These are phyloP conservation scores for Rhabdornis inornatus DNA, from an alignment of 2,113 vertebrate species.

Conservation along the genomic window DNA sequence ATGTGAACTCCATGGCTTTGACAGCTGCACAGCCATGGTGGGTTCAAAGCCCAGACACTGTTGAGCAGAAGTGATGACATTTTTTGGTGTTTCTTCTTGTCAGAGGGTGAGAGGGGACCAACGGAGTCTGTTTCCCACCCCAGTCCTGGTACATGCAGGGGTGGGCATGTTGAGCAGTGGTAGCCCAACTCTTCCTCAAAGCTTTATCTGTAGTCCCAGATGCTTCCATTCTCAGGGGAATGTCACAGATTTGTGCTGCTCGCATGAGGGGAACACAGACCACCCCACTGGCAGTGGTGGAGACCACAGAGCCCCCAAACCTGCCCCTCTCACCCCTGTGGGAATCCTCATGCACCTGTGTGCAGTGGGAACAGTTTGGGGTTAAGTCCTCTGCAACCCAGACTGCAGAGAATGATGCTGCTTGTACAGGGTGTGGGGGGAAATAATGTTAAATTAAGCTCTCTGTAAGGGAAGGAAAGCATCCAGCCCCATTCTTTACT, in stretches of 20 bases:
- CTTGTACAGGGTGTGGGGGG: not conserved
- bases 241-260: accelerated
- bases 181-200: not conserved
- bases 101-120: not conserved
- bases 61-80: not conserved
- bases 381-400: not conserved
- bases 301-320: not conserved
- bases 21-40: not conserved
- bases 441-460: not conserved
- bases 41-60: not conserved
- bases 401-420: not conserved
- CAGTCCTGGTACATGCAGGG: not conserved
- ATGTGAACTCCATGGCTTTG: not conserved
- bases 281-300: too few species aligned
- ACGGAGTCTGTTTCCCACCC: not conserved
- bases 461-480: not conserved
- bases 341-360: not conserved
- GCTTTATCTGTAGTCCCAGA: accelerated
- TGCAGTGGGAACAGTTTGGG: not conserved
- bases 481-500: not conserved
- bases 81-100: not conserved
- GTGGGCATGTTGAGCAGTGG: accelerated
- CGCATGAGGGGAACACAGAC: accelerated
- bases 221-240: not conserved
- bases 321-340: accelerated